Percentiles rank a stretch among this genome's conserved stretches.
These are phyloP conservation scores for Crenuchus spilurus DNA, from an alignment of 2,797 vertebrate genomes.

Conservation along the genomic window DNA sequence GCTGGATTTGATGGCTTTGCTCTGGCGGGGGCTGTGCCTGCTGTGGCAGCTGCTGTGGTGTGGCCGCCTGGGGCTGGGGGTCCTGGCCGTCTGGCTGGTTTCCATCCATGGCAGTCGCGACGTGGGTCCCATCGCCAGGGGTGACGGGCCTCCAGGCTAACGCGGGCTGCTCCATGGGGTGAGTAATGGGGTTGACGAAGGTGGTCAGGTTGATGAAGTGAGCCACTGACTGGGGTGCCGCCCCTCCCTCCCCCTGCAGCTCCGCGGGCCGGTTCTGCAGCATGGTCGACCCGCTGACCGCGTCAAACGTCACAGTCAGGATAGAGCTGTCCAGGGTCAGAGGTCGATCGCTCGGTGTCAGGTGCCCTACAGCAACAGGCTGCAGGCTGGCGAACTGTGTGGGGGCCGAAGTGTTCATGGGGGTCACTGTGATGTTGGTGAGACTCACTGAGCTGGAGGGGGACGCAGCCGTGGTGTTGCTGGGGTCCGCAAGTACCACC, in stretches of 20 bases:
- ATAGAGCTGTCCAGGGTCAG: slow-evolving; percentile 95
- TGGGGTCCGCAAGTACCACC: slow-evolving; percentile 91
- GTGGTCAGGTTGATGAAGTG: slow-evolving; percentile 97
- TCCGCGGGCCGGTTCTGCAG: slow-evolving; percentile 89
- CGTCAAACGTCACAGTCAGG: slow-evolving; percentile 95
- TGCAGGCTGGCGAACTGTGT: slow-evolving; percentile 94
- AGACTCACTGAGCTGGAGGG: slow-evolving; percentile 88
- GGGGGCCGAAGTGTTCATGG: slow-evolving; percentile 83
- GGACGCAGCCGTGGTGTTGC: slow-evolving; percentile 76
- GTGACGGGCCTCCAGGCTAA: slow-evolving; percentile 88
- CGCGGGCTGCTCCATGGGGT: slow-evolving; percentile 85
- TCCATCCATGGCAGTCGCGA: slow-evolving; percentile 65
- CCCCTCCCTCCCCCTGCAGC: slow-evolving; percentile 76
- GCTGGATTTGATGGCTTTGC: slow-evolving; percentile 48
- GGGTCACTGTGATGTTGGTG: slow-evolving; percentile 92
- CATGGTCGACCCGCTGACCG: slow-evolving; percentile 90
- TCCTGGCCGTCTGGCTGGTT: slow-evolving; percentile 67
- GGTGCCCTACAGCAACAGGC: slow-evolving; percentile 89
- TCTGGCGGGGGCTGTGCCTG: slow-evolving; percentile 60
- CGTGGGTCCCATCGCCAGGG: slow-evolving; percentile 74
- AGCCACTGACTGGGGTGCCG: slow-evolving; percentile 84
- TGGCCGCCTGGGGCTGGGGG: slow-evolving; percentile 63
- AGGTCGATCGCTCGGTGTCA: slow-evolving; percentile 84
- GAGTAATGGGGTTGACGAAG: slow-evolving; percentile 92
- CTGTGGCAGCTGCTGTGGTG: slow-evolving; percentile 62